These are phyloP conservation scores for Hystrix brachyura DNA, from an alignment of 2,113 vertebrate genomes.

Conservation along the genomic window DNA sequence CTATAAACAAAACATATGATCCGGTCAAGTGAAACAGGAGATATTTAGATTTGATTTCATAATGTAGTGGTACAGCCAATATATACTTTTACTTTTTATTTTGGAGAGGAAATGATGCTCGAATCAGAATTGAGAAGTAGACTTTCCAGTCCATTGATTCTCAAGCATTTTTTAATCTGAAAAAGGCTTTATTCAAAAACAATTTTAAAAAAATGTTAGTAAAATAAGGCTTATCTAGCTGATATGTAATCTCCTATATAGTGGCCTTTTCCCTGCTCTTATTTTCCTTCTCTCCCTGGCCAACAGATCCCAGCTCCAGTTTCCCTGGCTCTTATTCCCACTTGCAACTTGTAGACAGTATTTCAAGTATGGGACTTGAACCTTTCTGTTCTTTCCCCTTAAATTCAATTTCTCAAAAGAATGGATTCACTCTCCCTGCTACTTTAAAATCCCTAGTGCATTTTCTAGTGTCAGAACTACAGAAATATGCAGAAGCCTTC, in stretches of 20 bases:
- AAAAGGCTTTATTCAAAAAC: constrained; percentile 65
- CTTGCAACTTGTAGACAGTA: neutral
- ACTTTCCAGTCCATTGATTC: constrained; percentile 57
- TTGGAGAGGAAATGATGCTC: constrained; percentile 53
- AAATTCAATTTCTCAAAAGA: neutral
- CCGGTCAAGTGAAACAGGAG: constrained; percentile 59
- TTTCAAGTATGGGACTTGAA: neutral
- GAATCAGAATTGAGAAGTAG: constrained; percentile 46
- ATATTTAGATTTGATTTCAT: constrained; percentile 65
- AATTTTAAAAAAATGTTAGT: constrained; percentile 32
- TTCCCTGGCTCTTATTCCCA: neutral
- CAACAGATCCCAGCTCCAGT: neutral
- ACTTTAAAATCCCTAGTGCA: neutral
- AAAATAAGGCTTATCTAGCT: constrained; percentile 5
- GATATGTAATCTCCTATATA: neutral
- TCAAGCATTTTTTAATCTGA: constrained; percentile 54
- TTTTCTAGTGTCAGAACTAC: neutral
- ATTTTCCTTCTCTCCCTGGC: neutral
- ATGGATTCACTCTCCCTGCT: rapidly evolving
- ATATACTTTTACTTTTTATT: constrained; percentile 64
- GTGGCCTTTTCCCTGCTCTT: neutral
- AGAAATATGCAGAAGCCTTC: constrained; percentile 2
- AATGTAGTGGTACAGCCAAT: neutral
- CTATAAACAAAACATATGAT: constrained; percentile 60
- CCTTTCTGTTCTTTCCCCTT: neutral